A percentile compares a stretch with the other conserved stretches of the same genome.
Conservation (phyloP, 2,797 vertebrate genomes). For the Typhlichthys eigenmanni region DNA sequence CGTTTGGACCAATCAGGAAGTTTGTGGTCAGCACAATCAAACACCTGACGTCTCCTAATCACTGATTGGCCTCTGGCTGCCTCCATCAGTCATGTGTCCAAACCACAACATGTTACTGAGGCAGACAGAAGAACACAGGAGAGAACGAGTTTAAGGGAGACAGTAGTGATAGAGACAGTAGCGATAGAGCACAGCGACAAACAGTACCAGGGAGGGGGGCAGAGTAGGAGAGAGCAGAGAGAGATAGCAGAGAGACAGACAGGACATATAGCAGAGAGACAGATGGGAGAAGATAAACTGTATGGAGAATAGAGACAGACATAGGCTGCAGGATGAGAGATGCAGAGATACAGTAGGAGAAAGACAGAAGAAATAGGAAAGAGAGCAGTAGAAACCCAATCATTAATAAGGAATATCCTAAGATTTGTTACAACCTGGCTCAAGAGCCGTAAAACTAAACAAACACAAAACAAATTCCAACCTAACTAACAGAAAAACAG, state of each 20-base stretch:
- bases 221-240: background rate
- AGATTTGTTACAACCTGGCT: no score
- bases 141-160: background rate
- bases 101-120: background rate
- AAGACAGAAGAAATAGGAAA: background rate
- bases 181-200: background rate
- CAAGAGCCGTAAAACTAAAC: no score
- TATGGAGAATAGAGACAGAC: background rate
- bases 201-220: background rate
- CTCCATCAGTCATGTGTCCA: no score
- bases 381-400: background rate
- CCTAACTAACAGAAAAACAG: no score
- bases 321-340: background rate
- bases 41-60: no score
- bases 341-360: background rate
- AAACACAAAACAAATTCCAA: no score
- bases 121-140: background rate
- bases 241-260: no score
- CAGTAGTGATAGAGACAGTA: background rate
- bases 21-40: no score
- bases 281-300: background rate
- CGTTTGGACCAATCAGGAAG: no score
- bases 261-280: no score
- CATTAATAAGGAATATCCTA: background rate
- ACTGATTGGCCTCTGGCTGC: no score